phyloP scores from a whole-genome alignment of 1,140 invertebrate genomes.

The Nasonia longicornis region DNA sequence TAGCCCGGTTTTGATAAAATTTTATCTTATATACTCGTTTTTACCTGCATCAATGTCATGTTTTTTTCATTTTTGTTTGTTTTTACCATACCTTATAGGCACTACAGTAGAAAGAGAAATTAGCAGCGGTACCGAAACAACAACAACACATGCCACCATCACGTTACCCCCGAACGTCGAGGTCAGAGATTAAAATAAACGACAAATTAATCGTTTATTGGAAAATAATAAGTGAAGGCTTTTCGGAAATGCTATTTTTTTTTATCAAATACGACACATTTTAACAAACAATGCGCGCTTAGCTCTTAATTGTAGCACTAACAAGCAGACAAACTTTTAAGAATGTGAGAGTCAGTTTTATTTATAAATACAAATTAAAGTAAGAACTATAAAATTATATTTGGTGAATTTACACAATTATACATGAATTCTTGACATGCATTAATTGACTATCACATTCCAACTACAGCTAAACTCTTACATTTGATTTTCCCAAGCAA shows the following conservation, averaged over 20 bases:
- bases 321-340: background rate
- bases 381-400: background rate
- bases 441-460: conserved; percentile 14
- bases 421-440: background rate
- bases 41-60: conserved; percentile 10
- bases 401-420: background rate
- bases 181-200: conserved; percentile 60
- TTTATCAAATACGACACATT: background rate
- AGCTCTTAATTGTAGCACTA: conserved; percentile 8
- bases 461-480: background rate
- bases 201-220: conserved; percentile 12
- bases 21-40: background rate
- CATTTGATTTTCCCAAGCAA: background rate
- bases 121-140: conserved; percentile 65
- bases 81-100: conserved; percentile 56
- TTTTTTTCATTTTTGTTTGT: conserved; percentile 48
- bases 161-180: conserved; percentile 66
- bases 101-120: conserved; percentile 68
- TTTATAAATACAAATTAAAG: background rate
- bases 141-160: conserved; percentile 67
- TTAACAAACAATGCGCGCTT: conserved; percentile 13
- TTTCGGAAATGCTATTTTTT: conserved; percentile 15
- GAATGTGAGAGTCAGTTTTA: conserved; percentile 25
- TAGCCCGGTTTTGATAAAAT: background rate
- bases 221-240: background rate